Percentiles rank a stretch among this genome's conserved stretches.
Conservation (phyloP, 2,888 invertebrate genomes). For the Beris morrisii region DNA sequence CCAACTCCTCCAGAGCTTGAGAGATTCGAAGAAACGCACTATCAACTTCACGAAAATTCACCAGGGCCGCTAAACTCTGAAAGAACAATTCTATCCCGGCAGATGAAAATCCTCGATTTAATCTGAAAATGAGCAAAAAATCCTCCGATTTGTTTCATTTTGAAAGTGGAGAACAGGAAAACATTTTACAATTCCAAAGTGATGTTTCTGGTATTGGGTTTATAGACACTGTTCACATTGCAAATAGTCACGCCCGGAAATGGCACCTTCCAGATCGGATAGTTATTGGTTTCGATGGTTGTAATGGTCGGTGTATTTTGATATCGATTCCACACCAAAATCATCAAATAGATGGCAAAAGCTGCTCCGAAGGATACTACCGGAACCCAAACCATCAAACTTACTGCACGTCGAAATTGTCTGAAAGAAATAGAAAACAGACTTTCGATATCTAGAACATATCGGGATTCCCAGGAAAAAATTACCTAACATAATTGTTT, state of each 20-base stretch:
- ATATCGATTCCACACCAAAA: constrained; percentile 44
- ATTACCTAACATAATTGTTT: constrained; percentile 39
- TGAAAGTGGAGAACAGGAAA: background rate
- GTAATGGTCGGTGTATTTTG: constrained; percentile 46
- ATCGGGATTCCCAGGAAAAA: background rate
- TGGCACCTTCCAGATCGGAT: constrained; percentile 67
- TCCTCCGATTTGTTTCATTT: constrained; percentile 48
- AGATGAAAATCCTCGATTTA: constrained; percentile 29
- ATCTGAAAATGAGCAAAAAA: constrained; percentile 48
- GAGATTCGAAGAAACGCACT: constrained; percentile 43
- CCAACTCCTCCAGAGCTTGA: constrained; percentile 42
- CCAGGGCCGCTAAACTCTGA: constrained; percentile 44
- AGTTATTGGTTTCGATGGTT: constrained; percentile 62
- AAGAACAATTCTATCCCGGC: constrained; percentile 44
- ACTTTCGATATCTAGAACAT: background rate
- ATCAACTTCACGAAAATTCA: constrained; percentile 46
- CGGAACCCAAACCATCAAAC: constrained; percentile 40
- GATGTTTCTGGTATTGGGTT: constrained; percentile 55
- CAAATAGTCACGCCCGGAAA: constrained; percentile 70
- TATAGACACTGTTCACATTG: constrained; percentile 63
- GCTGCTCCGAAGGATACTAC: constrained; percentile 40
- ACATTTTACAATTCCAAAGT: constrained; percentile 59
- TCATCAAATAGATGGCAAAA: constrained; percentile 44
- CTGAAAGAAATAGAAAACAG: background rate
- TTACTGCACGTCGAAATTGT: constrained; percentile 23